Base-by-base conservation (phyloP, 2,797 vertebrate species). In the Peromyscus nudipes region DNA sequence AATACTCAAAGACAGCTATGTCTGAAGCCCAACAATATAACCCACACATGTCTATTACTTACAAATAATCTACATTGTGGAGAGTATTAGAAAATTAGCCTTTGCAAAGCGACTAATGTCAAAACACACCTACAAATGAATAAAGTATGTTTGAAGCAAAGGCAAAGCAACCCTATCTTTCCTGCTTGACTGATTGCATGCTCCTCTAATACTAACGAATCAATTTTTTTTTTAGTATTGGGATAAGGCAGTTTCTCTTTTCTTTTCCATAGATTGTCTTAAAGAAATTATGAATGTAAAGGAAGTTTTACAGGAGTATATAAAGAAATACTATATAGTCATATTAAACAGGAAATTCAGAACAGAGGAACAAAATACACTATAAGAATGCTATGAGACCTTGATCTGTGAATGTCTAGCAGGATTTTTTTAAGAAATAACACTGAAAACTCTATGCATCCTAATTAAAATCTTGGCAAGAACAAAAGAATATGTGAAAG, bases 381-480 rank as follows among this genome's bases (percentile, higher is more conserved):
- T 79, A 23, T 34, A 62, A 94, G 14, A 87, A 84, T 49, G 37
- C 7, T 92, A 31, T 19, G 43, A 91, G 52, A 76, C 9, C 5
- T 12, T 62, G 60, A n/a, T 65, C 75, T 2, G 4, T 40, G 34
- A n/a, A 57, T 49, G 31, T n/a, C 23, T 67, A 2, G 16, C 71
- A 27, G 91, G 8, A 83, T 1, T 19, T 55, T 57, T 57, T 83
- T 4, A 71, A 10, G 49, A 71, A 87, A 79, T 65, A 8, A 1
- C 43, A 65, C 25, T 67, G 4, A 17, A 81, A 91, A 75, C 2
- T 60, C 64, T 89, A 64, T 25, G 6, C 49, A 31, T 31, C 23
- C 82, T 87, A 93, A 94, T 81, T 95, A 93, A 96, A 96, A 55
- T 84, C 13, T 81, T 73, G 83, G 57, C 64, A 77, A 93, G 93